These are phyloP conservation scores for Apostichopus parvimensis DNA, from an alignment of 35 echinoderm and acorn worm species.

Conservation along the genomic window DNA sequence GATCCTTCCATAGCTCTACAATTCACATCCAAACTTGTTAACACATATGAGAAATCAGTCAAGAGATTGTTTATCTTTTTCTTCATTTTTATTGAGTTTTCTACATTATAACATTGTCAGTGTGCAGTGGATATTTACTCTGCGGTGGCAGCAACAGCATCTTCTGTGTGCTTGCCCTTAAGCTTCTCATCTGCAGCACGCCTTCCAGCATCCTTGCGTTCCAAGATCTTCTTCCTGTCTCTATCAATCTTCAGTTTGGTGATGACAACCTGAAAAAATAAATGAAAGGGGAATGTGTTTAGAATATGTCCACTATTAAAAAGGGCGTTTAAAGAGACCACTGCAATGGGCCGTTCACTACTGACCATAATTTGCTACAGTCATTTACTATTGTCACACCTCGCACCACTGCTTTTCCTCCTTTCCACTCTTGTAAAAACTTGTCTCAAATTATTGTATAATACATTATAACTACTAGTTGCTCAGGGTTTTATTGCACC, in stretches of 20 bases:
- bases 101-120: background rate
- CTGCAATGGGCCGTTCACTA: too few relatives aligned
- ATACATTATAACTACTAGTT: too few relatives aligned
- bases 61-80: background rate
- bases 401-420: too few relatives aligned
- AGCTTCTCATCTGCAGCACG: conserved; percentile 60
- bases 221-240: conserved; percentile 89
- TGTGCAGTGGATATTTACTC: conserved; percentile 4
- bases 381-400: too few relatives aligned
- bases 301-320: too few relatives aligned
- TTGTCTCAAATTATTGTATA: too few relatives aligned
- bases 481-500: too few relatives aligned
- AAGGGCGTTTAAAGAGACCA: too few relatives aligned
- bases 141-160: conserved; percentile 45
- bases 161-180: conserved; percentile 99
- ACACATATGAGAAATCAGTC: background rate
- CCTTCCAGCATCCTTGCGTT: conserved; percentile 71
- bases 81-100: background rate
- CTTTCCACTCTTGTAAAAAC: too few relatives aligned
- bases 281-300: background rate
- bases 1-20: too few relatives aligned
- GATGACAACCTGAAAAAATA: conserved; percentile 88
- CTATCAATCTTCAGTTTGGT: conserved; percentile 97
- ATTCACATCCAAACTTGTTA: too few relatives aligned
- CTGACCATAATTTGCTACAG: too few relatives aligned